A percentile compares a stretch with the other conserved stretches of the same genome.
Evolutionary conservation across 1,140 invertebrate species (phyloP).

Genomic region (Gerris buenoi): DNA sequence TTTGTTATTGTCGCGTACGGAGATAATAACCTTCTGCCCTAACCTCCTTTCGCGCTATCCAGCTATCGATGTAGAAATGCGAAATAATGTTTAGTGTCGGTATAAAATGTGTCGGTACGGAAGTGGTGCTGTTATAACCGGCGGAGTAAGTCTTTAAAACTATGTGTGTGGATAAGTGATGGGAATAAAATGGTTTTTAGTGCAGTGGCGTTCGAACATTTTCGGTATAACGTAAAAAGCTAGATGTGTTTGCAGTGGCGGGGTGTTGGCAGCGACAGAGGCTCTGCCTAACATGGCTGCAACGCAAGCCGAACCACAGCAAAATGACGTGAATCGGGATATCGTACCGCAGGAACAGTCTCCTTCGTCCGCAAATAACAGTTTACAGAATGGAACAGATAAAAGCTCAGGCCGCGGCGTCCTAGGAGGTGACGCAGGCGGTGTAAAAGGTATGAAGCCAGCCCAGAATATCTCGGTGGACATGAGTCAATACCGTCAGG

Average conservation of each 20-base stretch:
- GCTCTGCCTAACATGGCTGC: constrained; percentile 37
- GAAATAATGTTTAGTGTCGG: constrained; percentile 22
- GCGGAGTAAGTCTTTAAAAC: constrained; percentile 11
- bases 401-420: constrained; percentile 28
- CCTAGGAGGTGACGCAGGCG: constrained; percentile 29
- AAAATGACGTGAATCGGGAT: constrained; percentile 39
- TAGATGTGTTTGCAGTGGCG: constrained; percentile 27
- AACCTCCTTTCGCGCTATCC: constrained; percentile 26
- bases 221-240: constrained; percentile 26
- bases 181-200: constrained; percentile 26
- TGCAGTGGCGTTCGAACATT: constrained; percentile 25
- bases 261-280: constrained; percentile 27
- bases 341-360: constrained; percentile 34
- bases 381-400: constrained; percentile 27
- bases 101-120: constrained; percentile 20
- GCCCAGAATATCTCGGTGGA: constrained; percentile 19
- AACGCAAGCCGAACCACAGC: constrained; percentile 41
- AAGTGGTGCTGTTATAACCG: constrained; percentile 16
- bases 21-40: constrained; percentile 25
- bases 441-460: constrained; percentile 19
- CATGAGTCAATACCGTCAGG: constrained; percentile 40
- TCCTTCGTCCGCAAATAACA: constrained; percentile 29
- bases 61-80: constrained; percentile 24
- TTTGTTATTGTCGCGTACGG: constrained; percentile 23
- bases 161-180: constrained; percentile 23